Evolutionary conservation across 1,140 invertebrate species (phyloP).

Genomic region (Zaprionus capensis): DNA sequence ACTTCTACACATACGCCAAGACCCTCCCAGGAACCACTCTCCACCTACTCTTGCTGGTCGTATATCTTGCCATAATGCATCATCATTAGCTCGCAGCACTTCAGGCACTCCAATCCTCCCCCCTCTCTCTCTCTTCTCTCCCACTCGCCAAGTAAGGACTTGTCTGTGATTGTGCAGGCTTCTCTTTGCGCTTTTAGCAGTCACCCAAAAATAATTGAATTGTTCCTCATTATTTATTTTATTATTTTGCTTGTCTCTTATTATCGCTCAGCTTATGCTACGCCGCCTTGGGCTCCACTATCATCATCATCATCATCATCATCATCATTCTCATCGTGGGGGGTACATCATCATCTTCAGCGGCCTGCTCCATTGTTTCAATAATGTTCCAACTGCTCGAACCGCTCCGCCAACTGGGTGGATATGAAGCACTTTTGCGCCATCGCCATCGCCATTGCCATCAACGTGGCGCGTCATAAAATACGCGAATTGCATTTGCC

Average conservation of each 20-base stretch:
- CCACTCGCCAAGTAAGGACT: not conserved
- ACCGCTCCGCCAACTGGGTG: conserved; percentile 5
- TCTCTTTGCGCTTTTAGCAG: conserved; percentile 58
- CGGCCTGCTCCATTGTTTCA: conserved; percentile 60
- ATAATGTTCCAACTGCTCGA: conserved; percentile 16
- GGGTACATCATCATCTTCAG: conserved; percentile 14
- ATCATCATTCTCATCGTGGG: not conserved
- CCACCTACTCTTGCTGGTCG: not conserved
- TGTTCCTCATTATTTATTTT: conserved; percentile 82
- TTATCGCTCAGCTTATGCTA: conserved; percentile 74
- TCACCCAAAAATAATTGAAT: conserved; percentile 76
- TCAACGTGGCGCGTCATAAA: conserved; percentile 79
- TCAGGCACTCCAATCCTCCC: conserved; percentile 17
- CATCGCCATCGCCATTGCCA: conserved; percentile 52
- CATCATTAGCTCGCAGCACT: conserved; percentile 65
- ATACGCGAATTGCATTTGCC: conserved; percentile 83
- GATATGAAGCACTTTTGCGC: conserved; percentile 71
- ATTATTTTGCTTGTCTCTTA: conserved; percentile 80
- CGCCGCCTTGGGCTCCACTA: conserved; percentile 16
- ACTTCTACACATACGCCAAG: conserved; percentile 9
- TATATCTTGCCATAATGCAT: conserved; percentile 60
- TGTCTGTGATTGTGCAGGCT: conserved; percentile 54
- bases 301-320: conserved; percentile 37
- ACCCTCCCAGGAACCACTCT: not conserved
- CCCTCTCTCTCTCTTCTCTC: not conserved